Percentiles rank a stretch among this genome's conserved stretches.
phyloP scores from a whole-genome alignment of 2,797 vertebrate species.

The Eutrigla gurnardus region DNA sequence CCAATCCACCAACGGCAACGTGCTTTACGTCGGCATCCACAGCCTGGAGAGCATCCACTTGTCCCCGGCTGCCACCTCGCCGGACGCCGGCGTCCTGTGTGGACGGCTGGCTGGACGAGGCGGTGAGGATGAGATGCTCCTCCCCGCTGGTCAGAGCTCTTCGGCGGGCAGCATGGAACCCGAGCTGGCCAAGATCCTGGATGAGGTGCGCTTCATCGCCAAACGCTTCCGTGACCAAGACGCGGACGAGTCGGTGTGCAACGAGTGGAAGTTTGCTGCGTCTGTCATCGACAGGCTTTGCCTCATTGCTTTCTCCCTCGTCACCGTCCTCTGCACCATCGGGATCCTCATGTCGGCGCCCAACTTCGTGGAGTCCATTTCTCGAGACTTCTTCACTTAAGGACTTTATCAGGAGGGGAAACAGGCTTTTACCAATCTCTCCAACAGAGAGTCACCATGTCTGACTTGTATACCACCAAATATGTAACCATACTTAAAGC shows the following conservation, averaged over 20 bases:
- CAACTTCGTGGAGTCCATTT: constrained; percentile 94
- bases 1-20: constrained; percentile 85
- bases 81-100: constrained; percentile 76
- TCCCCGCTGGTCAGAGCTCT: constrained; percentile 62
- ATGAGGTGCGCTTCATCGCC: constrained; percentile 90
- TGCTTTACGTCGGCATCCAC: constrained; percentile 89
- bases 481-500: constrained; percentile 7
- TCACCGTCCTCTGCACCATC: constrained; percentile 95
- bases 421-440: not conserved
- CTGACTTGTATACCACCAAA: not conserved
- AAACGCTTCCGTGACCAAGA: constrained; percentile 91
- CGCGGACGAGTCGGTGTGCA: constrained; percentile 86
- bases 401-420: not conserved
- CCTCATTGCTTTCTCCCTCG: constrained; percentile 93
- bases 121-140: constrained; percentile 76
- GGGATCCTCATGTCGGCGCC: constrained; percentile 96
- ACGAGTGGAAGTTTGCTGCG: constrained; percentile 97
- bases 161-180: constrained; percentile 51
- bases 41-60: constrained; percentile 87
- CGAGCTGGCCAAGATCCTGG: constrained; percentile 85
- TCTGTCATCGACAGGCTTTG: constrained; percentile 96
- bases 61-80: constrained; percentile 66
- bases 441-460: not conserved
- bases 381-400: constrained; percentile 86
- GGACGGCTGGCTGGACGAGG: constrained; percentile 54